Conservation (phyloP, 2,797 vertebrate genomes). For the Schizothorax lantsangensis region DNA sequence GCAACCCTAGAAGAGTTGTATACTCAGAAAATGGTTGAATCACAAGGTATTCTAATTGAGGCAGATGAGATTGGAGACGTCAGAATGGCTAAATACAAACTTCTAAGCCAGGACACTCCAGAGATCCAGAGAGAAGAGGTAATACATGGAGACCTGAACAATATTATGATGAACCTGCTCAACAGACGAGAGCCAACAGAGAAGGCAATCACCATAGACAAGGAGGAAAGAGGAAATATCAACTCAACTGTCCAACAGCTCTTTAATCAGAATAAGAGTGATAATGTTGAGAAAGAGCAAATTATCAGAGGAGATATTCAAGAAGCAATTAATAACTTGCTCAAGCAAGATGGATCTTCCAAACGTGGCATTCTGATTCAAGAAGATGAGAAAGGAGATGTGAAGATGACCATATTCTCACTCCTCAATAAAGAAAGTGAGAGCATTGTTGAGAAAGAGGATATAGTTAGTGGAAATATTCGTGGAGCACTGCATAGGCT, state of each 20-base stretch:
- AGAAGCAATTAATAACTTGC: conserved; percentile 87
- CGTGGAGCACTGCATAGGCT: conserved; percentile 84
- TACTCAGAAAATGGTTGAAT: conserved; percentile 87
- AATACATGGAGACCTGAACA: conserved; percentile 86
- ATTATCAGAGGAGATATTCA: conserved; percentile 88
- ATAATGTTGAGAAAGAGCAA: conserved; percentile 83
- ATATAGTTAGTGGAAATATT: conserved; percentile 86
- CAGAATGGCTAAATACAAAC: conserved; percentile 91
- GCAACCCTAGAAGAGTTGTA: conserved; percentile 89
- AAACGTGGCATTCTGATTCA: conserved; percentile 92
- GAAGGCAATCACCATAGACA: conserved; percentile 80
- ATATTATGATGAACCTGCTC: conserved; percentile 90
- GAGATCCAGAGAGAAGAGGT: conserved; percentile 90
- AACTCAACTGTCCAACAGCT: conserved; percentile 86
- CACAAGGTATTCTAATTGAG: conserved; percentile 91
- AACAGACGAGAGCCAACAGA: conserved; percentile 79
- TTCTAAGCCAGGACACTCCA: conserved; percentile 87
- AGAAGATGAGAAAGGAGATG: conserved; percentile 90
- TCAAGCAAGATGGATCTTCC: conserved; percentile 78
- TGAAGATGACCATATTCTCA: conserved; percentile 94
- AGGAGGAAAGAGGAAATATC: conserved; percentile 87
- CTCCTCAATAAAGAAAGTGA: conserved; percentile 85
- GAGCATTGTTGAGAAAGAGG: conserved; percentile 75
- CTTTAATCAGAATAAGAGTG: conserved; percentile 80
- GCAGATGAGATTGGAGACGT: conserved; percentile 91